phyloP scores from a whole-genome alignment of 2,888 invertebrate genomes.

The Dendrolimus houi region DNA sequence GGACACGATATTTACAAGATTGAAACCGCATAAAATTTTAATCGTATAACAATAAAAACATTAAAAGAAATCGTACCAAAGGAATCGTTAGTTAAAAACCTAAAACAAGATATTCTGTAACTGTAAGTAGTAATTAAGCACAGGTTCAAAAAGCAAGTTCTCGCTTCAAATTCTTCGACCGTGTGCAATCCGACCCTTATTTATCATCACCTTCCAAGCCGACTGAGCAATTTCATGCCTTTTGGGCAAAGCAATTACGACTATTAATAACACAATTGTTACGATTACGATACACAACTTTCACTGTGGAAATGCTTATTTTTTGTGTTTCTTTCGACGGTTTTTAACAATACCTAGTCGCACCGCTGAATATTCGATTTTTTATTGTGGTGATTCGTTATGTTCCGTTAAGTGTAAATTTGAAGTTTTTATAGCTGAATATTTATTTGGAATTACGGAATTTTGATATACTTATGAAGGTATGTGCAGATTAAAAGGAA shows the following conservation, averaged over 20 bases:
- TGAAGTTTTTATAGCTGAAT: background rate
- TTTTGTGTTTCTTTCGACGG: background rate
- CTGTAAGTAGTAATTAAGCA: too few species aligned
- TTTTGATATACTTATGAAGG: too few species aligned
- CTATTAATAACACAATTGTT: constrained; percentile 26
- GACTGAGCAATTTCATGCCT: constrained; percentile 37
- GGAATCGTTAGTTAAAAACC: too few species aligned
- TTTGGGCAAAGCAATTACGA: constrained; percentile 23
- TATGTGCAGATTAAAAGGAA: too few species aligned
- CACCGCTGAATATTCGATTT: background rate
- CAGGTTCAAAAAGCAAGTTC: too few species aligned
- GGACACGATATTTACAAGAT: too few species aligned
- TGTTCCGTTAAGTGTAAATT: background rate
- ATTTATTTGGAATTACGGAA: background rate
- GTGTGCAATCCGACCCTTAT: background rate
- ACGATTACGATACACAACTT: constrained; percentile 25
- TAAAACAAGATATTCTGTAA: too few species aligned
- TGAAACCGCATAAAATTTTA: too few species aligned
- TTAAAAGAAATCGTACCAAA: too few species aligned
- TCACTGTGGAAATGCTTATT: constrained; percentile 26
- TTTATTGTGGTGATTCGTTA: background rate
- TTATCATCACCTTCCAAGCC: background rate
- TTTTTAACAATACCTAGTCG: background rate
- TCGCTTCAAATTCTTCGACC: too few species aligned
- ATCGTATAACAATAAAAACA: too few species aligned